Evolutionary conservation across 2,888 invertebrate species (phyloP), one percentile per base, ranked within the genome.

Genomic region (Eudasyphora cyanicolor): DNA sequence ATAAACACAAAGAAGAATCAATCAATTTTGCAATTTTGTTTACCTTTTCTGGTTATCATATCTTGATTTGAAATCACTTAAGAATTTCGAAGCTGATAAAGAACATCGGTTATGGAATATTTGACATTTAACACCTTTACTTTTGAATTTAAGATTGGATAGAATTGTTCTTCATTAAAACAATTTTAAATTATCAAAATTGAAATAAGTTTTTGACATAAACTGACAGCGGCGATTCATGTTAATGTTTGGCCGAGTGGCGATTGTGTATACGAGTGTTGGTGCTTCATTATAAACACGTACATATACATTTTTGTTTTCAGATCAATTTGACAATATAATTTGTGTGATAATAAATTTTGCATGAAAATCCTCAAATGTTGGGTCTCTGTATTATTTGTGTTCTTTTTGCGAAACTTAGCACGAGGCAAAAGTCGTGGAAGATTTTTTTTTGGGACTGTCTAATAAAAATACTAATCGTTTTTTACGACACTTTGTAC

Each of bases 261-360:
- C n/a, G n/a, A n/a, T n/a, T n/a, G n/a, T n/a, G n/a, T n/a, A n/a
- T n/a, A n/a, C n/a, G n/a, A n/a, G n/a, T n/a, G n/a, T n/a, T n/a
- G n/a, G n/a, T n/a, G n/a, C n/a, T n/a, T n/a, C n/a, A n/a, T n/a
- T n/a, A n/a, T n/a, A n/a, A n/a, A n/a, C n/a, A 6, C 38, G 2
- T 38, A 38, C 38, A 14, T 38, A 54, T 24, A 57, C n/a, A n/a
- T n/a, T n/a, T 57, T 27, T 24, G 17, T 24, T 6, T 21, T 42
- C 6, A 24, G 14, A 67, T 42, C 67, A 67, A 42, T 67, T 67
- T 38, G 67, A 67, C 67, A 67, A 67, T 67, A 38, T 42, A 67
- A 67, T 67, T 67, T 67, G 67, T 67, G 38, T 67, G 67, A 67
- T 42, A 67, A 67, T 42, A 67, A 42, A 24, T 67, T 42, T 21